phyloP scores from a whole-genome alignment of 2,113 vertebrate genomes.

The Oreochromis niloticus region DNA sequence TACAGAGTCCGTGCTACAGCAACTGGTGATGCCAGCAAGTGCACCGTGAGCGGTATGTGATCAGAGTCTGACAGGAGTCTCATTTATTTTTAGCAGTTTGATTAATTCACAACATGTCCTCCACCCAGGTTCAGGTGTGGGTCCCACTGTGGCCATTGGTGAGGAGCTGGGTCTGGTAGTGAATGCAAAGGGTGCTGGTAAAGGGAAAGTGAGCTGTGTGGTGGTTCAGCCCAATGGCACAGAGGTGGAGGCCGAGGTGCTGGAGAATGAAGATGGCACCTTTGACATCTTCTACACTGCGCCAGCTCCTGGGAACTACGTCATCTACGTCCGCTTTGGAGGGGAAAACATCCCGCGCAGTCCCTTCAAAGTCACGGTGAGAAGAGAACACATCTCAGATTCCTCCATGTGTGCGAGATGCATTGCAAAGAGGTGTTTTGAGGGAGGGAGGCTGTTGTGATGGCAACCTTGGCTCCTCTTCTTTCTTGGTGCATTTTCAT shows the following conservation, averaged over 20 bases:
- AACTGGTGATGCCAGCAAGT: conserved; percentile 94
- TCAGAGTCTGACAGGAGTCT: background rate
- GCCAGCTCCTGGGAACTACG: conserved; percentile 83
- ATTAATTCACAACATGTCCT: background rate
- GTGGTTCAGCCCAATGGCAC: conserved; percentile 89
- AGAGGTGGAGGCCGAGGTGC: conserved; percentile 88
- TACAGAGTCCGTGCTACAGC: conserved; percentile 85
- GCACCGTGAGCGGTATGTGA: conserved; percentile 81
- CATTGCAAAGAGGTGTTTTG: background rate
- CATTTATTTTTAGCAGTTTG: background rate
- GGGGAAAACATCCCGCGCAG: conserved; percentile 93
- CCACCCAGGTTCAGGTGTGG: conserved; percentile 84
- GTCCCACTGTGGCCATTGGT: conserved; percentile 85
- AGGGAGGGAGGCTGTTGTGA: background rate
- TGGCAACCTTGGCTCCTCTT: background rate
- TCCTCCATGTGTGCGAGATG: background rate
- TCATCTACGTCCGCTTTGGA: conserved; percentile 94
- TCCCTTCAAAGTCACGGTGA: conserved; percentile 95
- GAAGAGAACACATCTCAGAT: background rate
- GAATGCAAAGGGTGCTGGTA: conserved; percentile 88
- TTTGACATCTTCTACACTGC: conserved; percentile 95
- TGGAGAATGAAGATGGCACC: conserved; percentile 93
- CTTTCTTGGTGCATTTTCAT: conserved; percentile 9
- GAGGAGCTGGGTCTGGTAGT: conserved; percentile 90
- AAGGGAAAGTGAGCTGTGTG: conserved; percentile 90